Evolutionary conservation across 2,888 invertebrate species (phyloP), one percentile per base, ranked within the genome.

Genomic region (Xestia rhomboidea): DNA sequence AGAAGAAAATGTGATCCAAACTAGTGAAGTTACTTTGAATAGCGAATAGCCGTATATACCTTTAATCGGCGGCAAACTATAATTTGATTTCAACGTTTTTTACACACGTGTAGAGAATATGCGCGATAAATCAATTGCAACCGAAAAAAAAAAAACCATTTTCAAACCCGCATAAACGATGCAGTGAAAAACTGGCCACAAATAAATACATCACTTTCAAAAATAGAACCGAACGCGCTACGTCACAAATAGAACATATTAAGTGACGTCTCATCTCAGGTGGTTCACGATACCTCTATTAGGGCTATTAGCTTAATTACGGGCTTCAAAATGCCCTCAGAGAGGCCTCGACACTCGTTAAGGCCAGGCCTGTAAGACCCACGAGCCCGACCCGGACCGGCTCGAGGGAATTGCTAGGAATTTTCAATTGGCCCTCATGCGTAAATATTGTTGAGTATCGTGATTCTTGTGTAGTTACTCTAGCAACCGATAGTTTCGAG

Each of bases 251-350:
- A 27, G 38, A 46, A 73, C 63, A 57, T 76, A 76, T 30, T 77
- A 73, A 81, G 81, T 83, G 77, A 78, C 81, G 49, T 86, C 87
- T 87, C 87, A 89, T 89, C 90, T 90, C 91, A 92, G 90, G 91
- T 91, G 90, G 89, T 87, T 85, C 89, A 87, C 87, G 88, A 90
- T 90, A 90, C 91, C 92, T 91, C 91, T 91, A 92, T 93, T 93
- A 94, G 81, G 86, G 91, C 92, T 92, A 93, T 94, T 94, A 94
- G 90, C 88, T 90, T 94, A 94, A 95, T 95, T 93, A 94, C 92
- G 88, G 89, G 89, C 85, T 88, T 89, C 90, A 87, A 90, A 92
- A 91, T 89, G 88, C 85, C 90, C 89, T 89, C 81, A 71, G 88
- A 82, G 89, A 87, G 89, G 87, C 88, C 91, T 88, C 91, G 77